Base-by-base conservation (phyloP, 2,113 vertebrate species). In the Atherinomorus stipes region DNA sequence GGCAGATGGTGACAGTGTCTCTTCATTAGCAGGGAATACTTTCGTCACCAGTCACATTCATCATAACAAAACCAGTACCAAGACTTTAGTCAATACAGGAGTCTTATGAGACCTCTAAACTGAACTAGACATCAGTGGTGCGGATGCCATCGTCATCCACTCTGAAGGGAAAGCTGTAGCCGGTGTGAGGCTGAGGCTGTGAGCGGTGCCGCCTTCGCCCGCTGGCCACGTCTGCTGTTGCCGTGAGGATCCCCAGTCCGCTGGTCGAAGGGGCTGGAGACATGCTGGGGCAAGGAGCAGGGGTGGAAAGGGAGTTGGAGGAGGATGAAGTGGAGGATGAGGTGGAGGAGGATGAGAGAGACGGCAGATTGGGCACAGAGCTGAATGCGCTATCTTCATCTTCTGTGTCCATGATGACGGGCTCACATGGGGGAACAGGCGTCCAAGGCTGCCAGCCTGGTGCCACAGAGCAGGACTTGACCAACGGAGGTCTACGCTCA, bases 361-460 rank as follows among this genome's bases (percentile, higher is more conserved):
- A 92, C 19, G 93, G 89, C 75, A 91, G 62, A 18, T 85, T 87
- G 21, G 90, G 85, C 52, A 90, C 64, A 3, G 90, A 77, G 86
- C 75, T 86, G 71, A 93, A 94, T 0, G 75, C n/a, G 12, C 85
- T 65, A 13, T 93, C 92, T 7, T 79, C 78, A 4, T 88, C 89
- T 37, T 89, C 90, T 10, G 42, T 75, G 10, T 81, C 74, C 54
- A 76, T 8, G 64, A 77, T 50, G 59, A 74, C 67, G 8, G 75
- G 53, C 42, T 86, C 87, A 4, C 88, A 57, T 1, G 54, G 45
- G 0, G 92, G 93, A 16, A 94, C 88, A 0, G 94, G 94, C 4
- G 91, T 94, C 94, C 94, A 95, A 7, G 94, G 94, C 86, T 95
- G 94, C 94, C 94, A 95, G 22, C 94, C 91, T 1, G 93, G 91